Conservation (phyloP, 1,140 invertebrate genomes). For the Sinella curviseta region DNA sequence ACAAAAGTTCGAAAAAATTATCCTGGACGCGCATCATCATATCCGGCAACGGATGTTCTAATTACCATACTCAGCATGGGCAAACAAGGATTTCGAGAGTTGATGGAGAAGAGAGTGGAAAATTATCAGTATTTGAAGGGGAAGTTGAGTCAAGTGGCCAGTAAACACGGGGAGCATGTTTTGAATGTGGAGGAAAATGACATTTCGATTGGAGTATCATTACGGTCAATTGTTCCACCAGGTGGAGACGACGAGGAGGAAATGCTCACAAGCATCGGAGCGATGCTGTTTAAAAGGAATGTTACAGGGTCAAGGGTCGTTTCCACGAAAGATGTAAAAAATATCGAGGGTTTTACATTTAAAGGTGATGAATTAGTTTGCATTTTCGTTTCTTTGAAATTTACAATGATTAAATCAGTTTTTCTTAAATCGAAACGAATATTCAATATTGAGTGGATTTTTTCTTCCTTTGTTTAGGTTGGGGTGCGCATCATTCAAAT, state of each 20-base stretch:
- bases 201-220: constrained; percentile 63
- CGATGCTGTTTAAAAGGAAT: constrained; percentile 71
- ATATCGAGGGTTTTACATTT: constrained; percentile 62
- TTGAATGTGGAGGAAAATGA: constrained; percentile 69
- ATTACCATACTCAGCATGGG: constrained; percentile 79
- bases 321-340: constrained; percentile 60
- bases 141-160: constrained; percentile 64
- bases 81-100: constrained; percentile 65
- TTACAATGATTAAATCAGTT: background rate
- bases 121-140: constrained; percentile 68
- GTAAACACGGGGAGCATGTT: constrained; percentile 65
- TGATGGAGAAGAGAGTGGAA: constrained; percentile 66
- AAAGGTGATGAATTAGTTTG: constrained; percentile 56
- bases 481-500: constrained; percentile 68
- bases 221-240: constrained; percentile 57
- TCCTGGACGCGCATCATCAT: constrained; percentile 74
- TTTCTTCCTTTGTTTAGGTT: constrained; percentile 56
- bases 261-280: constrained; percentile 63
- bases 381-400: constrained; percentile 15
- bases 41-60: constrained; percentile 74
- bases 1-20: constrained; percentile 72
- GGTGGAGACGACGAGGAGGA: constrained; percentile 53
- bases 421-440: no score
- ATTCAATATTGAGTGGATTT: background rate
- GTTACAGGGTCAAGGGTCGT: constrained; percentile 71